phyloP scores from a whole-genome alignment of 2,113 vertebrate species.

The Psephotus haematonotus region DNA sequence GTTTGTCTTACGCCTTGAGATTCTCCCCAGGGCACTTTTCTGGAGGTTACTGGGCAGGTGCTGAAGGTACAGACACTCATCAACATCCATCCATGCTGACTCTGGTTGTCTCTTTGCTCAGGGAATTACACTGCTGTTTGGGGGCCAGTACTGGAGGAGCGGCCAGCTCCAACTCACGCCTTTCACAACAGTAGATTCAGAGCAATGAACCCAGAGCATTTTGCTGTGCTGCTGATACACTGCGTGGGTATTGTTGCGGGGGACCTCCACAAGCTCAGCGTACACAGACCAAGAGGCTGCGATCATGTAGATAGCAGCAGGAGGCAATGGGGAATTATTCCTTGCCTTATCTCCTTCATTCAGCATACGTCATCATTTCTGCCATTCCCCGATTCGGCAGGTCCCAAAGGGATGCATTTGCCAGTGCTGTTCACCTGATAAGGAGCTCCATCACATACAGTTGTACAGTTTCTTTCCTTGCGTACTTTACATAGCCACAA shows the following conservation, averaged over 20 bases:
- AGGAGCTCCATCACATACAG: not conserved
- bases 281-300: slow-evolving; percentile 31
- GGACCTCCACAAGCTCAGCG: not conserved
- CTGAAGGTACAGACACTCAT: not conserved
- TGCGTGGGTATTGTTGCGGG: not conserved
- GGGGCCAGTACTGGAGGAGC: not conserved
- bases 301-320: slow-evolving; percentile 65
- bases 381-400: not conserved
- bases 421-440: slow-evolving; percentile 56
- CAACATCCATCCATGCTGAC: not conserved
- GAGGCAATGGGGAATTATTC: slow-evolving; percentile 47
- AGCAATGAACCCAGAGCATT: not conserved
- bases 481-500: not conserved
- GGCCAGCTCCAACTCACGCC: not conserved
- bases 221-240: not conserved
- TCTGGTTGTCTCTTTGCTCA: not conserved
- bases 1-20: not conserved
- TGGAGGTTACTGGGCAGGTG: not conserved
- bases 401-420: slow-evolving; percentile 28
- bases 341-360: slow-evolving; percentile 42
- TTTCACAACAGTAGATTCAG: not conserved
- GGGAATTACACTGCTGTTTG: not conserved
- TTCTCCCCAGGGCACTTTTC: not conserved
- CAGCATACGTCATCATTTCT: not conserved
- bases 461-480: not conserved